phyloP scores from a whole-genome alignment of 2,113 vertebrate species.

The Pungitius pungitius region DNA sequence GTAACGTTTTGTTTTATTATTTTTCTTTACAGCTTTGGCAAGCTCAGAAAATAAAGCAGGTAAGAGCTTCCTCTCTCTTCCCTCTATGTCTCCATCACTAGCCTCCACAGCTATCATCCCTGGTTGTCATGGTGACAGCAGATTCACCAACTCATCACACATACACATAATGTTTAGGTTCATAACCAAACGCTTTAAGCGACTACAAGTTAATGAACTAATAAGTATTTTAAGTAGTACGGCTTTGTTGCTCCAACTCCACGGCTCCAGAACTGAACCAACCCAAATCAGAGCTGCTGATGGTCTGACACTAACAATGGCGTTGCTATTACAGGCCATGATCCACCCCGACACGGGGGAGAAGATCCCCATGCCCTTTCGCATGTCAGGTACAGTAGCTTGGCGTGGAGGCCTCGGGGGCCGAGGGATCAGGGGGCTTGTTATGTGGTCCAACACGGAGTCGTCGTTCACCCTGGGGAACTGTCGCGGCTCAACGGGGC shows the following conservation, averaged over 20 bases:
- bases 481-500: constrained; percentile 59
- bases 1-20: neutral
- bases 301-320: constrained; percentile 15
- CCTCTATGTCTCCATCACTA: neutral
- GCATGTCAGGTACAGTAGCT: constrained; percentile 90
- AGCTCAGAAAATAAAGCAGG: constrained; percentile 96
- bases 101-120: neutral
- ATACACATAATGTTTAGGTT: neutral
- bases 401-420: constrained; percentile 23
- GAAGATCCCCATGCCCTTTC: constrained; percentile 97
- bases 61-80: constrained; percentile 53
- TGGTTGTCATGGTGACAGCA: constrained; percentile 5
- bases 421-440: constrained; percentile 54
- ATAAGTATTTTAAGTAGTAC: neutral
- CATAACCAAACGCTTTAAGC: too few species aligned
- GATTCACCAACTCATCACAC: neutral
- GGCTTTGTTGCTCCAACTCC: neutral
- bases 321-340: constrained; percentile 84
- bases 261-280: neutral
- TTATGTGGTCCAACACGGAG: constrained; percentile 67
- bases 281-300: constrained; percentile 29
- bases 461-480: constrained; percentile 54
- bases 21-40: constrained; percentile 85
- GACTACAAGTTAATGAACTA: too few species aligned
- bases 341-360: constrained; percentile 93